Evolutionary conservation across 1,140 invertebrate species (phyloP).

Genomic region (Nebria ingens): DNA sequence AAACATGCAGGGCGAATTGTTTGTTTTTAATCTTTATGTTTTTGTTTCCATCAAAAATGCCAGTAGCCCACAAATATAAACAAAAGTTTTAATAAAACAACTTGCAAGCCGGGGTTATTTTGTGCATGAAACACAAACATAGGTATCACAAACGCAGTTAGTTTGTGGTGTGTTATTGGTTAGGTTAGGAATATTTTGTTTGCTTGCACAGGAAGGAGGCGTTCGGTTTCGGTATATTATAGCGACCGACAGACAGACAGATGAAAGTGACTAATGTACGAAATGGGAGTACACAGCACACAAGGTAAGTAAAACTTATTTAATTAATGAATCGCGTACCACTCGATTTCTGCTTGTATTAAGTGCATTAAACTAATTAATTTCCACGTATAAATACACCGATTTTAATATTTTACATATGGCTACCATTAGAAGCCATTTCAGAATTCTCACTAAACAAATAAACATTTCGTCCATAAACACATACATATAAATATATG

Average conservation of each 20-base stretch:
- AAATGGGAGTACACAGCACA: no score
- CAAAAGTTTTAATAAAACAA: background rate
- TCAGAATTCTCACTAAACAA: background rate
- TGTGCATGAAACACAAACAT: background rate
- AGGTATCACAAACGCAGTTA: background rate
- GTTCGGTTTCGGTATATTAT: no score
- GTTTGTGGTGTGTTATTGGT: background rate
- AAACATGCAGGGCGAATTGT: no score
- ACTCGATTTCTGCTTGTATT: background rate
- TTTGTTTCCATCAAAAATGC: background rate
- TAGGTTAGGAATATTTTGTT: no score
- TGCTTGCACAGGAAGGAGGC: no score
- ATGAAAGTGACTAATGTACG: no score
- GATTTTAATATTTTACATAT: conserved; percentile 1
- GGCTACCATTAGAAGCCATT: no score
- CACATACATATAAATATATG: background rate
- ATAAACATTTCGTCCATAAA: background rate
- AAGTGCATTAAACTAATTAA: background rate
- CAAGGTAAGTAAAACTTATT: no score
- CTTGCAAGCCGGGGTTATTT: no score
- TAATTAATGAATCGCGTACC: background rate
- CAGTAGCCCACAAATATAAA: background rate
- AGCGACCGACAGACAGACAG: background rate
- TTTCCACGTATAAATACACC: background rate
- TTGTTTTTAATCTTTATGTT: background rate